Evolutionary conservation across 2,113 vertebrate species (phyloP).

Genomic region (Cololabis saira): DNA sequence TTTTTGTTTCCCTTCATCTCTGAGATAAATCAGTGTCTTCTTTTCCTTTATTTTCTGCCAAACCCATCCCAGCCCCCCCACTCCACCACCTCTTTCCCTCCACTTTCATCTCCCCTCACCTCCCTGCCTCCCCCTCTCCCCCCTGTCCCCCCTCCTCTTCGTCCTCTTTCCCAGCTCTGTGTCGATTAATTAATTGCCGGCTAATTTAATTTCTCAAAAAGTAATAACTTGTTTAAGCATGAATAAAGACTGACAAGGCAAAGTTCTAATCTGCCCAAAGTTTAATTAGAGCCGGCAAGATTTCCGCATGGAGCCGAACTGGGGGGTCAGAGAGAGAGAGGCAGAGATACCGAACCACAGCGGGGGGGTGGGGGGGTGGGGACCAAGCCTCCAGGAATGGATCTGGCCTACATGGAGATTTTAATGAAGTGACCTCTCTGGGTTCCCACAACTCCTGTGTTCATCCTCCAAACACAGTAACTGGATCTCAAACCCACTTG

Average conservation of each 20-base stretch:
- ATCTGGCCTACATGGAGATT: slow-evolving; percentile 14
- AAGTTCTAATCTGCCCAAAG: slow-evolving; percentile 84
- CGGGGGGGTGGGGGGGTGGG: neutral
- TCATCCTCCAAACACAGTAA: neutral
- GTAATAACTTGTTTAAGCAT: slow-evolving; percentile 85
- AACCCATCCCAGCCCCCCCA: slow-evolving; percentile 5
- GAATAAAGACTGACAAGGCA: slow-evolving; percentile 84
- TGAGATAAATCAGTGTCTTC: slow-evolving; percentile 41
- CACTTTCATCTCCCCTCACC: slow-evolving; percentile 22
- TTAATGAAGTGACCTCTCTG: slow-evolving; percentile 13
- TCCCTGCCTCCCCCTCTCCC: neutral
- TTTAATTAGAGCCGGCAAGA: slow-evolving; percentile 81
- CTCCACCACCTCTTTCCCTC: neutral
- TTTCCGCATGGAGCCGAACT: slow-evolving; percentile 64
- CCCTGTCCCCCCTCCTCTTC: slow-evolving; percentile 11
- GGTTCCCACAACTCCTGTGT: slow-evolving; percentile 3
- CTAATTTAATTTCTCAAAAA: slow-evolving; percentile 85
- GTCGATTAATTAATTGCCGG: slow-evolving; percentile 85
- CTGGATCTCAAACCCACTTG: neutral
- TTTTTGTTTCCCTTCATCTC: slow-evolving; percentile 26
- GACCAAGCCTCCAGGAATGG: slow-evolving; percentile 5
- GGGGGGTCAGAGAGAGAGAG: slow-evolving; percentile 57
- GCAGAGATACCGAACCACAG: slow-evolving; percentile 12
- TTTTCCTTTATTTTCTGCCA: slow-evolving; percentile 62
- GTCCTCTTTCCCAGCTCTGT: slow-evolving; percentile 70